phyloP scores from a whole-genome alignment of 2,113 vertebrate species.

The Suricata suricatta region DNA sequence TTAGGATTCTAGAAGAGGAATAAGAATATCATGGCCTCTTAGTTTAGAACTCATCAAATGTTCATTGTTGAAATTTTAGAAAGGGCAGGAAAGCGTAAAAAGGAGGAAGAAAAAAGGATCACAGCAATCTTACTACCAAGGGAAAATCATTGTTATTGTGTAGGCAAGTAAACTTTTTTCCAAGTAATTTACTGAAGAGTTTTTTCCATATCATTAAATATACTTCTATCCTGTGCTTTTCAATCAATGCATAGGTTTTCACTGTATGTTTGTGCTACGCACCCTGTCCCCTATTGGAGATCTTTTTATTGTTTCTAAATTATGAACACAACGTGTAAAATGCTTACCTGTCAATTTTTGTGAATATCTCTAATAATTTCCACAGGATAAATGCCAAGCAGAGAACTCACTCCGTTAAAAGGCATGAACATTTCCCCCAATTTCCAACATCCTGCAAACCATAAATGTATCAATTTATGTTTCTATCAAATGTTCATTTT shows the following conservation, averaged over 20 bases:
- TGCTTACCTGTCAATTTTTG: neutral
- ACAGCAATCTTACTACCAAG: conserved; percentile 12
- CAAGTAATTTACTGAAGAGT: conserved; percentile 37
- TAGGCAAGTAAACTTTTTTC: conserved; percentile 19
- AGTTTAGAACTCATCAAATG: neutral
- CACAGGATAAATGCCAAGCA: neutral
- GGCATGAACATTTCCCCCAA: neutral
- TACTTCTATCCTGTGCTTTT: neutral
- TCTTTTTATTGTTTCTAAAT: conserved; percentile 25
- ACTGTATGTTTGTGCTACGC: neutral
- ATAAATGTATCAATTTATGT: neutral
- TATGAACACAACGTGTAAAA: neutral
- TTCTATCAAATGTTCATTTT: neutral
- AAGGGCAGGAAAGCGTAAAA: neutral
- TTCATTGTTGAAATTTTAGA: conserved; percentile 13
- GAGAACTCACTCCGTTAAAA: conserved; percentile 4
- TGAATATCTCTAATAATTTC: neutral
- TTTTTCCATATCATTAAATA: conserved; percentile 53
- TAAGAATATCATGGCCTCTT: neutral
- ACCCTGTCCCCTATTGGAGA: neutral
- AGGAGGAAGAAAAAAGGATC: neutral
- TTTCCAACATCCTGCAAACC: neutral
- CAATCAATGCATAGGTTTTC: neutral
- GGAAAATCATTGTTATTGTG: conserved; percentile 39
- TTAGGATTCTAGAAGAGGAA: conserved; percentile 1